Conservation (phyloP, 2,888 invertebrate species). For the Sphecodes monilicornis region DNA sequence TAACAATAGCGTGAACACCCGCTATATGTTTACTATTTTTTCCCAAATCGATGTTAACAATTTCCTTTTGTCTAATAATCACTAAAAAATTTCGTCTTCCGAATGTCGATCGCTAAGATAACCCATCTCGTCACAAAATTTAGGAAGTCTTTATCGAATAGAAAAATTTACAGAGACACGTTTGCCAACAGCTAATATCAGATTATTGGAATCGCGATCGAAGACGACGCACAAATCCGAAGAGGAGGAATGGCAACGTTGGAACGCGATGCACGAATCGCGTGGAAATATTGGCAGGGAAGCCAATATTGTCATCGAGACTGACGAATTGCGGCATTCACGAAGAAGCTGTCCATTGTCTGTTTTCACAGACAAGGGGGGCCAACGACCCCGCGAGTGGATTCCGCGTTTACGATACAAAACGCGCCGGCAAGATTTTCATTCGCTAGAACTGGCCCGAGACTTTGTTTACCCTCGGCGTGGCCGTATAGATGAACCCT, state of each 20-base stretch:
- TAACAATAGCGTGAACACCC: too few relatives aligned
- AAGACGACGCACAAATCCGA: background rate
- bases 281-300: conserved; percentile 64
- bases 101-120: too few relatives aligned
- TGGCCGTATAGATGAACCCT: conserved; percentile 18
- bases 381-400: conserved; percentile 47
- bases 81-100: too few relatives aligned
- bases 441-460: conserved; percentile 32
- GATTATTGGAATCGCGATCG: background rate
- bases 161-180: too few relatives aligned
- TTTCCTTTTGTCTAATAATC: too few relatives aligned
- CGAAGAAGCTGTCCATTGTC: conserved; percentile 54
- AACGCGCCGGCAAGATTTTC: conserved; percentile 51
- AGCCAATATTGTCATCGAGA: conserved; percentile 63
- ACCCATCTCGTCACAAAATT: too few relatives aligned
- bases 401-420: conserved; percentile 59
- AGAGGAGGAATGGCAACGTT: background rate
- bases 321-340: conserved; percentile 62
- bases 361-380: conserved; percentile 11
- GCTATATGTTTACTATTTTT: too few relatives aligned
- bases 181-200: too few relatives aligned
- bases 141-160: too few relatives aligned
- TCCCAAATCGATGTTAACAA: too few relatives aligned
- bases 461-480: conserved; percentile 33
- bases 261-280: conserved; percentile 24